Percentiles rank a stretch among this genome's conserved stretches.
These are phyloP conservation scores for Eristalis arbustorum DNA, from an alignment of 2,888 invertebrate genomes.

Conservation along the genomic window DNA sequence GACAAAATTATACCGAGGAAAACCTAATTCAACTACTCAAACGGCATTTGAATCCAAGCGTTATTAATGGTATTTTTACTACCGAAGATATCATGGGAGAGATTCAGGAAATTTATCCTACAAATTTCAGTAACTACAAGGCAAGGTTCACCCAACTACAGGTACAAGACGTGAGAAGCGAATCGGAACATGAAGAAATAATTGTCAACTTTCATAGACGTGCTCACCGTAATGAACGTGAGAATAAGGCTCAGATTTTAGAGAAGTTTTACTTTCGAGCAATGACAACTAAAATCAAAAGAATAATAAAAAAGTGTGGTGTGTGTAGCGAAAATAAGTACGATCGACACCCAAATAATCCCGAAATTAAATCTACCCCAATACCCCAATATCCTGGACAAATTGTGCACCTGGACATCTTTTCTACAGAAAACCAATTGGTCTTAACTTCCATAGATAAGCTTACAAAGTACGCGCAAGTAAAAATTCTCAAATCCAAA, in stretches of 20 bases:
- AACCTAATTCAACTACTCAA: no score
- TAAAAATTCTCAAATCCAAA: not conserved
- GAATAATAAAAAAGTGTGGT: conserved; percentile 3
- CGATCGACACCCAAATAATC: conserved; percentile 7
- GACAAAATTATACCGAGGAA: no score
- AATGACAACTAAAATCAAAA: conserved; percentile 12
- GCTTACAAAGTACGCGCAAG: conserved; percentile 8
- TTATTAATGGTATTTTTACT: no score
- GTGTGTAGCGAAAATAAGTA: conserved; percentile 15
- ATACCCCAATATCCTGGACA: conserved; percentile 46
- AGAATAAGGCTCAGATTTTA: conserved; percentile 39
- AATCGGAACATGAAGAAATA: conserved; percentile 38
- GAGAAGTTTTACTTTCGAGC: no score
- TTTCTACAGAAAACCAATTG: conserved; percentile 23
- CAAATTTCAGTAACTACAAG: no score
- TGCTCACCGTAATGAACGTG: conserved; percentile 36
- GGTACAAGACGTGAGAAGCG: conserved; percentile 35
- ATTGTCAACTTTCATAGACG: conserved; percentile 33
- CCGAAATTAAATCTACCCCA: conserved; percentile 31
- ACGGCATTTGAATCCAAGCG: no score
- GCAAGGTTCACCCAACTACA: conserved; percentile 17
- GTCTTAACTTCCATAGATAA: conserved; percentile 55
- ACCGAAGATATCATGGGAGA: no score
- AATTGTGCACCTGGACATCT: conserved; percentile 47
- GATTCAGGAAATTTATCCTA: no score